Percentiles rank a stretch among this genome's conserved stretches.
Evolutionary conservation across 1,140 invertebrate genomes (phyloP).

Genomic region (Helicoverpa zea): DNA sequence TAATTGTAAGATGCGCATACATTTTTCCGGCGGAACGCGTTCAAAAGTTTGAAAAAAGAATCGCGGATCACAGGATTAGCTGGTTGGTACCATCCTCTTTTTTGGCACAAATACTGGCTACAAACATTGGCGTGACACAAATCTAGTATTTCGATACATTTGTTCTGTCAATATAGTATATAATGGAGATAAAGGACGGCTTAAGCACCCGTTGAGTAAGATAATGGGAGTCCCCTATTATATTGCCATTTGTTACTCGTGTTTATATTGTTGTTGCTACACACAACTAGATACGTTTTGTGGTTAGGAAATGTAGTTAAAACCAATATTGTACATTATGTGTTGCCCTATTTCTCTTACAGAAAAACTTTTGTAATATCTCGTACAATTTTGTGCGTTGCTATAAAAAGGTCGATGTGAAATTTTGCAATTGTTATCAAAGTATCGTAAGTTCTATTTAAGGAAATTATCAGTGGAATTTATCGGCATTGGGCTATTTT

Average conservation of each 20-base stretch:
- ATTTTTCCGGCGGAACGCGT: slow-evolving; percentile 57
- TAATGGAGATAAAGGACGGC: slow-evolving; percentile 49
- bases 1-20: slow-evolving; percentile 71
- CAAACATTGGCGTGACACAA: not conserved
- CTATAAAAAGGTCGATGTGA: slow-evolving; percentile 2
- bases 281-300: slow-evolving; percentile 46
- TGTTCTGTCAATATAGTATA: slow-evolving; percentile 42
- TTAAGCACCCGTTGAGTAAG: slow-evolving; percentile 44
- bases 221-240: slow-evolving; percentile 47
- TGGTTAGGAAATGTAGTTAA: slow-evolving; percentile 41
- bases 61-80: not conserved
- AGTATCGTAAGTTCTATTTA: slow-evolving; percentile 28
- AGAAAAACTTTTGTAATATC: not conserved
- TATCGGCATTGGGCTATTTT: slow-evolving; percentile 34
- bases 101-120: not conserved
- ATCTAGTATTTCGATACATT: slow-evolving; percentile 25
- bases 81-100: not conserved
- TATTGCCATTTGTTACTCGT: slow-evolving; percentile 49
- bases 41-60: slow-evolving; percentile 2
- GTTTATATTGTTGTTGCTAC: slow-evolving; percentile 48
- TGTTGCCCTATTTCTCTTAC: slow-evolving; percentile 20
- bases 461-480: slow-evolving; percentile 45
- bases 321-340: slow-evolving; percentile 34
- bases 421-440: slow-evolving; percentile 12
- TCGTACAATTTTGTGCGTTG: not conserved